phyloP scores from a whole-genome alignment of 2,113 vertebrate genomes.

The Chloebia gouldiae region DNA sequence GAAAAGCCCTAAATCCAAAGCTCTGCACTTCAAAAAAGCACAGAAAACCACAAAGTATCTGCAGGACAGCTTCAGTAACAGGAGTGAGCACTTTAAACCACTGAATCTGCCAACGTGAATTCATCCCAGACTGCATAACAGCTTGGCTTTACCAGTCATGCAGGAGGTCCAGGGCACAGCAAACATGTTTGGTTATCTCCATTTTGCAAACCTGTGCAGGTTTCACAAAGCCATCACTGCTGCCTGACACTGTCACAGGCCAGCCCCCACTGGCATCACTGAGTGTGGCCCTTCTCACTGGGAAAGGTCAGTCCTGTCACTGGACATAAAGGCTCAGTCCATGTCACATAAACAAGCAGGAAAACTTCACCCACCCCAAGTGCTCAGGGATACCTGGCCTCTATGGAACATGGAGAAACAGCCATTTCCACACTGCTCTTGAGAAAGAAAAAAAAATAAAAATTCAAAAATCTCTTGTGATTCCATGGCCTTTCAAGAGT shows the following conservation, averaged over 20 bases:
- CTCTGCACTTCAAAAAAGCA: background rate
- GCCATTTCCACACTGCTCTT: background rate
- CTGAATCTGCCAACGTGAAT: background rate
- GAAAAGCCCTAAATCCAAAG: slow-evolving; percentile 39
- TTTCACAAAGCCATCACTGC: background rate
- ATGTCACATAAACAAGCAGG: background rate
- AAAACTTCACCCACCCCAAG: background rate
- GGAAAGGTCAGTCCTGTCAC: background rate
- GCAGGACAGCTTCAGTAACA: background rate
- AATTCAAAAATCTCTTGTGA: background rate
- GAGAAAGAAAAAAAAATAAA: background rate
- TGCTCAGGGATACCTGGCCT: background rate
- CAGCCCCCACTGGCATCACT: accelerated
- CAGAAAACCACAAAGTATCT: background rate
- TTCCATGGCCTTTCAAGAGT: background rate
- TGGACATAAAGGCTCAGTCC: background rate
- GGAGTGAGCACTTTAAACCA: background rate
- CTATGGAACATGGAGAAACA: background rate
- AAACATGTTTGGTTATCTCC: background rate
- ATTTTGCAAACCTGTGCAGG: background rate
- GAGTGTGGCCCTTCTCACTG: background rate
- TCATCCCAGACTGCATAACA: background rate
- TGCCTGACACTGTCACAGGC: background rate
- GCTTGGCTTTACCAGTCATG: background rate
- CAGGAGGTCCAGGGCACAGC: background rate